These are phyloP conservation scores for Myanophis thanlyinensis DNA, from an alignment of 2,113 vertebrate species.

Conservation along the genomic window DNA sequence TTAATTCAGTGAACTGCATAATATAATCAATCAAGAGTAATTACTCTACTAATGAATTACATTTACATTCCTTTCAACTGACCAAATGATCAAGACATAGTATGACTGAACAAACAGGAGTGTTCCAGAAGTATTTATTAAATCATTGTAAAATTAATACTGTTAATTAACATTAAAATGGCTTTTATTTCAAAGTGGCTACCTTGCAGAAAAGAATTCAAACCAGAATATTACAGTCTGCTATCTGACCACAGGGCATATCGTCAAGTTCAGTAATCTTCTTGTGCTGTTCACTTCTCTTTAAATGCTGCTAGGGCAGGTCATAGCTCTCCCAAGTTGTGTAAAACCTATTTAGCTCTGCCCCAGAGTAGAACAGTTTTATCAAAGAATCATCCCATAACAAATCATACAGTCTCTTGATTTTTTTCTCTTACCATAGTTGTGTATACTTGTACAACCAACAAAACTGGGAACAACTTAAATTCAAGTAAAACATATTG, in stretches of 20 bases:
- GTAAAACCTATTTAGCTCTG: neutral
- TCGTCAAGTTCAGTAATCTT: neutral
- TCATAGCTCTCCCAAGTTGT: neutral
- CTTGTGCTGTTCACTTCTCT: neutral
- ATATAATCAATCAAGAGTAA: slow-evolving; percentile 44
- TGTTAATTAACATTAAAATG: slow-evolving; percentile 19
- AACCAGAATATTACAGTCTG: neutral
- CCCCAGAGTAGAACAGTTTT: neutral
- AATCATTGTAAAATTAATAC: slow-evolving; percentile 33
- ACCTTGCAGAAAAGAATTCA: neutral
- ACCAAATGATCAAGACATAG: slow-evolving; percentile 11
- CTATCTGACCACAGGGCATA: neutral
- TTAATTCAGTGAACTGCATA: slow-evolving; percentile 45
- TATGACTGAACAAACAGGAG: slow-evolving; percentile 18
- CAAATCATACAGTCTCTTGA: neutral
- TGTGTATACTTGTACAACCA: neutral
- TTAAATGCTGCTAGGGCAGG: neutral
- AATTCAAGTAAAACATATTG: neutral
- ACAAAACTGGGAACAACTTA: neutral
- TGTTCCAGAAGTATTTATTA: slow-evolving; percentile 31
- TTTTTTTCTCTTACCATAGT: neutral
- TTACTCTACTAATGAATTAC: slow-evolving; percentile 19
- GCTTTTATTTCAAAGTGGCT: neutral
- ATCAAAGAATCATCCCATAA: neutral
- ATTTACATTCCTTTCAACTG: slow-evolving; percentile 37